Base-by-base conservation (phyloP, 1,140 invertebrate species). In the Saccostrea echinata region DNA sequence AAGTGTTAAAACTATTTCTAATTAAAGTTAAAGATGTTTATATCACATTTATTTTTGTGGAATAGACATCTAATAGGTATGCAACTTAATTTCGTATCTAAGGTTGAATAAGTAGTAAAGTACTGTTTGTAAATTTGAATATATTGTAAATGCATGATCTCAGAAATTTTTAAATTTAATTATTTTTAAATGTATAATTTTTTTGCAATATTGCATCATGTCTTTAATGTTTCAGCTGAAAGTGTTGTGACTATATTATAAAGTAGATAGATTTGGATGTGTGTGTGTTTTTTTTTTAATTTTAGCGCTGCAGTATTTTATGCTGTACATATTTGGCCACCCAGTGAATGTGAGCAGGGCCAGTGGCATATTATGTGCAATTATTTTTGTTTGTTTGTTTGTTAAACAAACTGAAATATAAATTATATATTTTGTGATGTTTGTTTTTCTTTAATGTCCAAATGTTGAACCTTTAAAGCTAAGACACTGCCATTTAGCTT, bases 331-430 rank as follows among this genome's bases (percentile, higher is more conserved):
- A 76, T 76, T 21, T 13, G 30, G 24, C 68, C 68, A 76, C 68
- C 16, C 68, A 76, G 24, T 33, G 27, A 76, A 33, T 16, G 68
- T 13, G 68, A 30, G 68, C 27, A 33, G 68, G 0, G 24, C 68
- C 68, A 76, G 68, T 76, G 68, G 68, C 68, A 76, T 76, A 33
- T 76, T 30, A 76, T 35, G 68, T 76, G 68, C 68, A 76, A 76
- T 76, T 27, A 4, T 76, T 27, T 76, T 61, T 61, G 18, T 57
- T 57, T 43, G 43, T 64, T 64, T 64, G 8, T 64, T 64, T 64
- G 21, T 76, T 4, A 30, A 76, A 33, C 16, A 61, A 61, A 21
- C 55, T 61, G 55, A 61, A n/a, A 30, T 64, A 64, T 76, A 76
- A 76, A 76, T 76, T 76, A 76, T 76, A 76, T 76, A 76, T 76